phyloP scores from a whole-genome alignment of 2,113 vertebrate species.

The Daphoenositta chrysoptera region DNA sequence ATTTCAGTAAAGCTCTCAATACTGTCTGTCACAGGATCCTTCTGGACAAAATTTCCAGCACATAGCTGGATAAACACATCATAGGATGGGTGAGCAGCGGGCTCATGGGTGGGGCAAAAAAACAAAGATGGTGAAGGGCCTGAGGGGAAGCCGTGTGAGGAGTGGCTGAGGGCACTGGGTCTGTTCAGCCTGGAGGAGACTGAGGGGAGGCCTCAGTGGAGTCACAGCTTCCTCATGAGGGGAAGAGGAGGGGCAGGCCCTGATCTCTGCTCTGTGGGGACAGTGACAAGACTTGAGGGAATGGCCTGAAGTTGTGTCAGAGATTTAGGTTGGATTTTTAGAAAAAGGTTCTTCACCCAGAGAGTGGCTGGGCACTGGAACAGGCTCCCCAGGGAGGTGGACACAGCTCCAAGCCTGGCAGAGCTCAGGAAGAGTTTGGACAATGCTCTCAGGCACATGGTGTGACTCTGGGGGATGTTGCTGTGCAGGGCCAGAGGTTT shows the following conservation, averaged over 20 bases:
- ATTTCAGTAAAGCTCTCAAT: neutral
- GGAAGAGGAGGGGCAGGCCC: neutral
- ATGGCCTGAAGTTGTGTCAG: neutral
- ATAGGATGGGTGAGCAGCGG: neutral
- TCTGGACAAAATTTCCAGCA: neutral
- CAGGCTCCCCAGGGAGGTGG: neutral
- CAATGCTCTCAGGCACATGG: rapidly evolving
- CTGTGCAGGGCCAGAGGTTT: too few relatives aligned
- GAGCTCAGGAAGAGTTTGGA: rapidly evolving
- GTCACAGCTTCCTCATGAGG: rapidly evolving
- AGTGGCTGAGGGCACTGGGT: rapidly evolving
- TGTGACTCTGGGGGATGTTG: neutral
- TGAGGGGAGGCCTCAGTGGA: neutral
- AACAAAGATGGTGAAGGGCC: neutral
- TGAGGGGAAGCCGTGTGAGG: too few relatives aligned
- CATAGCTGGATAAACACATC: neutral
- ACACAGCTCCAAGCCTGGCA: neutral
- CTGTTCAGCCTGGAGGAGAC: neutral
- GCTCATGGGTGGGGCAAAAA: neutral
- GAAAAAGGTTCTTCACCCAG: rapidly evolving
- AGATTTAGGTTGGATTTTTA: neutral
- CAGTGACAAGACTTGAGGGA: neutral
- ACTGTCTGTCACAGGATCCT: neutral
- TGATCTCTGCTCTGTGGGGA: neutral
- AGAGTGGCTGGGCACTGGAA: rapidly evolving